Evolutionary conservation across 2,888 invertebrate genomes (phyloP).

Genomic region (Ophraella communa): DNA sequence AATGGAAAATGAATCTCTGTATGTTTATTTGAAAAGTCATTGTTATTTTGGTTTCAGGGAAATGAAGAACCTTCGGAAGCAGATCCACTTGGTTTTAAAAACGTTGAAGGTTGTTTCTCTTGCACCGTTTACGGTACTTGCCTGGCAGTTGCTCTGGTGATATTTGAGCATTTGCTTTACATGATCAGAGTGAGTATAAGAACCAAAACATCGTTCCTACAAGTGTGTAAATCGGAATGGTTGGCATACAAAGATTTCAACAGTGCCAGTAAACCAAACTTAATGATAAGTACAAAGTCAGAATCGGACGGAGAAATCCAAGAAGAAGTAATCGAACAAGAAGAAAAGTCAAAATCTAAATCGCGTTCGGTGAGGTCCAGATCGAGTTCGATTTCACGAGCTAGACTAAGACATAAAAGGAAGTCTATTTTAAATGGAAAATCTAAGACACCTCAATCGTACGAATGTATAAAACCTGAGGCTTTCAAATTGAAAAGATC

Average conservation of each 20-base stretch:
- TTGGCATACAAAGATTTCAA: constrained; percentile 47
- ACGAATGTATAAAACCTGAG: constrained; percentile 37
- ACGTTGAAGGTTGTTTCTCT: constrained; percentile 51
- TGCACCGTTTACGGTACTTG: constrained; percentile 50
- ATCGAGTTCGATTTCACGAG: constrained; percentile 24
- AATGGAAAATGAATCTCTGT: too few species aligned
- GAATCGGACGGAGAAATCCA: constrained; percentile 30
- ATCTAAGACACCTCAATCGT: constrained; percentile 26
- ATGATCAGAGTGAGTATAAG: constrained; percentile 39
- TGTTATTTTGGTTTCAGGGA: constrained; percentile 38
- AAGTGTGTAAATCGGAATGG: constrained; percentile 44
- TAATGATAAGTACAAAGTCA: constrained; percentile 17
- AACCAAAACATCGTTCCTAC: constrained; percentile 39
- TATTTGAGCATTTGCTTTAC: constrained; percentile 44
- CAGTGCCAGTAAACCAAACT: constrained; percentile 47
- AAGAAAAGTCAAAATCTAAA: constrained; percentile 33
- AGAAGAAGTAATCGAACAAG: constrained; percentile 25
- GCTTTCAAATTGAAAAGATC: constrained; percentile 12
- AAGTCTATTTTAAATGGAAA: constrained; percentile 29
- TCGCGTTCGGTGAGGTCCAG: constrained; percentile 19
- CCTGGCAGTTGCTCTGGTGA: constrained; percentile 42
- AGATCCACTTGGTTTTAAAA: constrained; percentile 48
- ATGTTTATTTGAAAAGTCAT: too few species aligned
- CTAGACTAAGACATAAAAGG: constrained; percentile 19
- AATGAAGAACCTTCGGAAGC: constrained; percentile 42